A percentile compares a stretch with the other conserved stretches of the same genome.
Conservation (phyloP, 2,113 vertebrate genomes). For the Craseonycteris thonglongyai region DNA sequence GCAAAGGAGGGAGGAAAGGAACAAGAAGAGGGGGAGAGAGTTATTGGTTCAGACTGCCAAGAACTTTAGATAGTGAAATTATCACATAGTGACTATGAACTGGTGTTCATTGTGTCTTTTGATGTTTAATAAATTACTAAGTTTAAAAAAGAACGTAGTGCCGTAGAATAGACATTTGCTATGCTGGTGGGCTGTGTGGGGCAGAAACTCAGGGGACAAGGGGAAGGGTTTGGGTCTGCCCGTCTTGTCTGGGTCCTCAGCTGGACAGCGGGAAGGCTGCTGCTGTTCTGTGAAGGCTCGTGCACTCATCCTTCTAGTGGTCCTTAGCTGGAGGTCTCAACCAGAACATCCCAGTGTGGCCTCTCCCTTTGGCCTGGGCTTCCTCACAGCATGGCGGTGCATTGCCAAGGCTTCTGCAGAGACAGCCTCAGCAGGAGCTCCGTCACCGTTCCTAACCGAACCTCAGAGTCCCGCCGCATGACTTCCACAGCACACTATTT, state of each 20-base stretch:
- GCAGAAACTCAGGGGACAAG: neutral
- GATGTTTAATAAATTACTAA: neutral
- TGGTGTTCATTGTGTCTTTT: neutral
- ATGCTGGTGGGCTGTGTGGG: neutral
- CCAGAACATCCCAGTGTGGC: neutral
- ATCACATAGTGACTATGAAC: neutral
- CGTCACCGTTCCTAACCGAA: neutral
- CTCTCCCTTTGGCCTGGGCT: neutral
- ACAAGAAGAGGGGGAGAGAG: neutral
- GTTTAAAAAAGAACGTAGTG: neutral
- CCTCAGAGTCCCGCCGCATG: neutral
- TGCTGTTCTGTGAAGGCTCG: fast-evolving
- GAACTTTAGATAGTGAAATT: neutral
- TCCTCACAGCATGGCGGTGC: neutral
- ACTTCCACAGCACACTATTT: neutral
- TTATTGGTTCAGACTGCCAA: neutral
- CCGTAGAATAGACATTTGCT: neutral
- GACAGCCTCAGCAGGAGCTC: neutral
- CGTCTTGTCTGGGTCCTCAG: neutral
- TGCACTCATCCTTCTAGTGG: neutral
- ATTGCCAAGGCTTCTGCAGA: neutral
- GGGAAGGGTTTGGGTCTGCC: neutral
- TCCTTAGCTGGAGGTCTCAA: neutral
- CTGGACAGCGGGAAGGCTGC: no score
- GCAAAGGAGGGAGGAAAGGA: neutral